Evolutionary conservation across 2,888 invertebrate species (phyloP).

Genomic region (Tanytarsus gracilentus): DNA sequence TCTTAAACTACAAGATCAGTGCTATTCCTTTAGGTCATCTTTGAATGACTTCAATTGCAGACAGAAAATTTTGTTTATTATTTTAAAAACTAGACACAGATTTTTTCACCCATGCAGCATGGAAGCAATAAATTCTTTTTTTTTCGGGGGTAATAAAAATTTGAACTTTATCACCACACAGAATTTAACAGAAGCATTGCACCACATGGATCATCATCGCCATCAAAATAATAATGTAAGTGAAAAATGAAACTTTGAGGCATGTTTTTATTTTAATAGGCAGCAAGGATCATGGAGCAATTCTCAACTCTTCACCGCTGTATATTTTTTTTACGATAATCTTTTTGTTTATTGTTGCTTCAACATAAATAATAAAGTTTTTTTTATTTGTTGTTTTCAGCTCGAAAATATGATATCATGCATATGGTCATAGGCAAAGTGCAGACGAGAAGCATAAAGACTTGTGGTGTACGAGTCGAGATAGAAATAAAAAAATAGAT

Average conservation of each 20-base stretch:
- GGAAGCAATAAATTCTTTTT: slow-evolving; percentile 25
- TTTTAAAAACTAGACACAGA: slow-evolving; percentile 9
- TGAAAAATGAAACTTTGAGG: neutral
- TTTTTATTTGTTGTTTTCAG: neutral
- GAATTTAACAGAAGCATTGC: no score
- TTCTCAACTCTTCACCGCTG: neutral
- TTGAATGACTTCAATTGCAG: neutral
- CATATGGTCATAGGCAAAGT: no score
- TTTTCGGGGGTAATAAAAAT: neutral
- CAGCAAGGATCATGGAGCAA: neutral
- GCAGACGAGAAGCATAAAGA: no score
- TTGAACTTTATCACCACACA: slow-evolving; percentile 1
- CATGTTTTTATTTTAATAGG: neutral
- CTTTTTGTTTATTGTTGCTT: neutral
- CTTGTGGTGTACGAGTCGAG: no score
- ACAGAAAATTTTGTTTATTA: slow-evolving; percentile 8
- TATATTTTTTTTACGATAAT: neutral
- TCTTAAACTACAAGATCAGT: no score
- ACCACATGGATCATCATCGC: neutral
- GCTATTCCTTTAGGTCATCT: no score
- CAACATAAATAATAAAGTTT: neutral
- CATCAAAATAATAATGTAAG: no score
- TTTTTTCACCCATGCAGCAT: slow-evolving; percentile 9
- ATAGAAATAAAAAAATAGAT: no score
- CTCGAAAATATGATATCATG: neutral